These are phyloP conservation scores for Spicauda simplicius DNA, from an alignment of 2,888 invertebrate genomes.

Conservation along the genomic window DNA sequence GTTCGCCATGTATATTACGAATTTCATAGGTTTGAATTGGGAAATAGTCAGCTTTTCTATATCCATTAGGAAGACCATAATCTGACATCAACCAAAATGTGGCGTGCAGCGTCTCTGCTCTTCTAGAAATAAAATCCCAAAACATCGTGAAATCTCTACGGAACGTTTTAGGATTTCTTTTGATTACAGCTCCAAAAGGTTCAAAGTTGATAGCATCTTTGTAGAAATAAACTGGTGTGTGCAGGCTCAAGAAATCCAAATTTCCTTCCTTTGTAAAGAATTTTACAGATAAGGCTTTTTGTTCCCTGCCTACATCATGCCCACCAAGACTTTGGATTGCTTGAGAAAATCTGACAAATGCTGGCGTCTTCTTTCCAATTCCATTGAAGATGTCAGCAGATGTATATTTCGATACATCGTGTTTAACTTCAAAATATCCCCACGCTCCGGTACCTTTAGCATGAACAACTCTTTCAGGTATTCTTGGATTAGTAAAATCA, in stretches of 20 bases:
- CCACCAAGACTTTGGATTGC: conserved; percentile 93
- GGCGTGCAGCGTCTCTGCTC: conserved; percentile 92
- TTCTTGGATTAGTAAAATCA: conserved; percentile 92
- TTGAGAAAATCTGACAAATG: conserved; percentile 91
- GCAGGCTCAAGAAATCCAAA: conserved; percentile 94
- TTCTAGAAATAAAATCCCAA: conserved; percentile 94
- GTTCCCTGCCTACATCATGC: conserved; percentile 92
- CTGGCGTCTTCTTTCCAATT: conserved; percentile 90
- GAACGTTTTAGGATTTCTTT: conserved; percentile 94
- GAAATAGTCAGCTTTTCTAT: conserved; percentile 95
- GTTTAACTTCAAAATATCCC: conserved; percentile 92
- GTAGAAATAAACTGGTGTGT: conserved; percentile 94
- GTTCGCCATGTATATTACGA: conserved; percentile 89
- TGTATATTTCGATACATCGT: conserved; percentile 90
- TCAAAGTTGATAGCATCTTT: conserved; percentile 93
- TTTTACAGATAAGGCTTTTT: conserved; percentile 94
- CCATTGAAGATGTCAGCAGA: conserved; percentile 90
- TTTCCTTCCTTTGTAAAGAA: conserved; percentile 95
- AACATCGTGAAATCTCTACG: conserved; percentile 93
- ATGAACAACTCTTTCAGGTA: conserved; percentile 96
- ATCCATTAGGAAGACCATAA: conserved; percentile 95
- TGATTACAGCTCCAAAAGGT: conserved; percentile 94
- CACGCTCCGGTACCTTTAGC: conserved; percentile 96
- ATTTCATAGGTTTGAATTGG: conserved; percentile 96
- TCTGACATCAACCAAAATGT: conserved; percentile 91